Evolutionary conservation across 2,113 vertebrate species (phyloP).

Genomic region (Melanocharis versteri): DNA sequence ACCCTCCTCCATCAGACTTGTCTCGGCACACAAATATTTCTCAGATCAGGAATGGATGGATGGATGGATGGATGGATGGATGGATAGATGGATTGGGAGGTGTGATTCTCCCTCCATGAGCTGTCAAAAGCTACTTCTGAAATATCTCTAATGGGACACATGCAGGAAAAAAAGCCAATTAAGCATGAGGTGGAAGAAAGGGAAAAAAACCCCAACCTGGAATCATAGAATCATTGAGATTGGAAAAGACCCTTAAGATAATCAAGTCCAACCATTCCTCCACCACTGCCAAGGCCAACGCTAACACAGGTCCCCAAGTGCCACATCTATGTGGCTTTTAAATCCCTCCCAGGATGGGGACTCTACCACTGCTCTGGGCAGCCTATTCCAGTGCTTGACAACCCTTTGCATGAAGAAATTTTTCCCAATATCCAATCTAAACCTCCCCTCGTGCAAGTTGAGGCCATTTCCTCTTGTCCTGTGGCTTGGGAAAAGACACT

Average conservation of each 20-base stretch:
- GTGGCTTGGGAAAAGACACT: not conserved
- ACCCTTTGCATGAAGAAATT: not conserved
- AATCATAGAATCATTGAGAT: not conserved
- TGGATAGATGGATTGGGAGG: not conserved
- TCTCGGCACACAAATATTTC: not conserved
- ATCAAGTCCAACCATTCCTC: not conserved
- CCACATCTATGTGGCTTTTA: not conserved
- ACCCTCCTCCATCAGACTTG: not conserved
- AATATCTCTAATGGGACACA: not conserved
- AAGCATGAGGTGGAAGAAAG: not conserved
- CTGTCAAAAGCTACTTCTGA: not conserved
- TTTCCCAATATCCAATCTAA: not conserved
- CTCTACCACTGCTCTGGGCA: not conserved
- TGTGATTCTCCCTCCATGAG: not conserved
- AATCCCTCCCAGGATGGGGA: not conserved
- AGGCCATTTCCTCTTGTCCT: not conserved
- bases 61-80: not conserved
- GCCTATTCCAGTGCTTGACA: not conserved
- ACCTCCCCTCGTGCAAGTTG: not conserved
- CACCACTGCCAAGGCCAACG: not conserved
- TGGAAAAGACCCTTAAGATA: not conserved
- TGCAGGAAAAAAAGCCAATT: not conserved
- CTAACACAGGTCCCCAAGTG: rapidly evolving
- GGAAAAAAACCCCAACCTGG: not conserved
- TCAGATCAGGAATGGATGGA: not conserved